Evolutionary conservation across 2,888 invertebrate genomes (phyloP), one percentile per base, ranked within the genome.

Genomic region (Elysia crispata): DNA sequence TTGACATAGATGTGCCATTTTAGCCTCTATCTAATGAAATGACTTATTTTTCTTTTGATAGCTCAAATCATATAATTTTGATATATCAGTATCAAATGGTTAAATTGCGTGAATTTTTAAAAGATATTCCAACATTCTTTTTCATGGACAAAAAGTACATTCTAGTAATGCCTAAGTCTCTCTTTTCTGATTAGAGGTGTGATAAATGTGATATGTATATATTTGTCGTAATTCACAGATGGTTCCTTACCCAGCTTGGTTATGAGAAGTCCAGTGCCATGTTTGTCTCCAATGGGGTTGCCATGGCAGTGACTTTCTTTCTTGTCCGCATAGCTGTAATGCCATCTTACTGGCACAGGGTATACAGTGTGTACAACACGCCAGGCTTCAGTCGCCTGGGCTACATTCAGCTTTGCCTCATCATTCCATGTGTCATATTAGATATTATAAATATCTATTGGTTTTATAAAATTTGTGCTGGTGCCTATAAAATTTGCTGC

Each of bases 381-480:
- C 86, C 85, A 33, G 82, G 87, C 1, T 88, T 87, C 76, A 79
- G 79, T 31, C 86, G 86, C 28, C 85, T 91, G 15, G 91, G 91
- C 15, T 85, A 89, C 83, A 89, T 91, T n/a, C 89, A 88, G 83
- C 83, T 87, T 54, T 88, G 91, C n/a, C 86, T 92, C 78, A 85
- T 91, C 50, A 81, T 88, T 15, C 87, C 91, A 8, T 91, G 90
- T 83, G 73, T 89, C 57, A 85, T 91, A 57, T 83, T 92, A 15
- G 92, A 92, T 83, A 79, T 84, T 31, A 88, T 91, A 41, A 92
- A 92, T 85, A 77, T 90, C 62, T 88, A 85, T 79, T 92, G 92
- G 92, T 90, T 91, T 83, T 87, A 86, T 80, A 90, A 88, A 83
- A 90, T 91, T 83, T 87, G 83, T 54, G 81, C 83, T 66, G 91